These are phyloP conservation scores for Spialia ferax DNA, from an alignment of 2,888 invertebrate genomes.

Conservation along the genomic window DNA sequence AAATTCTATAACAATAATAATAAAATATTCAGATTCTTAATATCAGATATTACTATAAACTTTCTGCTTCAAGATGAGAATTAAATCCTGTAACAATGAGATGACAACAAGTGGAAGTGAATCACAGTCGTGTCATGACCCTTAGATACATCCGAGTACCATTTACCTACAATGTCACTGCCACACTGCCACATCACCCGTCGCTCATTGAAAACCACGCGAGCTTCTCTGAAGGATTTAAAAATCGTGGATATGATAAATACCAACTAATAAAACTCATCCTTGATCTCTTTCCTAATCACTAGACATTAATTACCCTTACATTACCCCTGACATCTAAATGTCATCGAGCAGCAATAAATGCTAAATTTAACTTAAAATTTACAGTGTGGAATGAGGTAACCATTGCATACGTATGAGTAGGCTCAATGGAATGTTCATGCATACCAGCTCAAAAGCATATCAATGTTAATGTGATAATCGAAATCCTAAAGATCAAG, in stretches of 20 bases:
- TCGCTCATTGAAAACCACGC: neutral
- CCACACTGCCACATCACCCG: neutral
- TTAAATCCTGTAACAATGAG: no score
- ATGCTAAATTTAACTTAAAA: slow-evolving; percentile 11
- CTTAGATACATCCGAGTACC: slow-evolving; percentile 27
- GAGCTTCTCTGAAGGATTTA: neutral
- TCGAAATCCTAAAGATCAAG: slow-evolving; percentile 20
- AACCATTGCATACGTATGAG: slow-evolving; percentile 24
- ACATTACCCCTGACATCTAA: slow-evolving; percentile 23
- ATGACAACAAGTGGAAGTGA: slow-evolving; percentile 18
- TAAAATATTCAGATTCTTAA: no score
- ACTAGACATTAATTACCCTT: slow-evolving; percentile 5
- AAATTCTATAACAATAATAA: no score
- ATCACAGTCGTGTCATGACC: slow-evolving; percentile 14
- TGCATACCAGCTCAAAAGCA: slow-evolving; percentile 18
- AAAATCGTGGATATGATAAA: neutral
- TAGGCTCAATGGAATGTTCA: slow-evolving; percentile 17
- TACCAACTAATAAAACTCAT: neutral
- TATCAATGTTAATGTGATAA: slow-evolving; percentile 28
- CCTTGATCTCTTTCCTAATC: neutral
- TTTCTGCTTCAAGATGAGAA: no score
- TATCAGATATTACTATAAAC: no score
- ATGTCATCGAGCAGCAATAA: slow-evolving; percentile 15
- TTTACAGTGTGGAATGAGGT: slow-evolving; percentile 15
- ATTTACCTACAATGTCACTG: slow-evolving; percentile 14